phyloP scores from a whole-genome alignment of 2,797 vertebrate species.

The Erpetoichthys calabaricus region DNA sequence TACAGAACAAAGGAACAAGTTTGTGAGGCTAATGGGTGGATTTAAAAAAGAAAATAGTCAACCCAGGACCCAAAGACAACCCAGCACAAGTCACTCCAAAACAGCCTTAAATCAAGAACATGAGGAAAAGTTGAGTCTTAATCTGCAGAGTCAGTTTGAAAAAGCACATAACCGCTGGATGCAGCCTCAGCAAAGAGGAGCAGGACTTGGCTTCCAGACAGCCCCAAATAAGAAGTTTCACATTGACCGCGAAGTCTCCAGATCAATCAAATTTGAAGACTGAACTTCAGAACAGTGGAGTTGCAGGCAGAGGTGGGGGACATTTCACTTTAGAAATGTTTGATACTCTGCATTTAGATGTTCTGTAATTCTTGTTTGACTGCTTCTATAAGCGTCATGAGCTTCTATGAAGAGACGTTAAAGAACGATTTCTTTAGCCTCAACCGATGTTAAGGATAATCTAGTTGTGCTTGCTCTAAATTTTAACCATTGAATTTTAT shows the following conservation, averaged over 20 bases:
- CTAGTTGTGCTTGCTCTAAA: too few relatives aligned
- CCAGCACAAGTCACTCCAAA: conserved; percentile 25
- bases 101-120: conserved; percentile 63
- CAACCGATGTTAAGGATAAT: too few relatives aligned
- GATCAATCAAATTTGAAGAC: conserved; percentile 65
- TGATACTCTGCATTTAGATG: too few relatives aligned
- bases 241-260: conserved; percentile 53
- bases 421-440: too few relatives aligned
- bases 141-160: conserved; percentile 68
- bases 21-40: conserved; percentile 81
- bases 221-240: conserved; percentile 43
- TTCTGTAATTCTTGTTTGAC: too few relatives aligned
- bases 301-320: background rate
- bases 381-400: too few relatives aligned
- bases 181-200: conserved; percentile 46
- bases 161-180: conserved; percentile 57
- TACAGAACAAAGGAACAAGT: conserved; percentile 62
- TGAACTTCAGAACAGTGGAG: conserved; percentile 17
- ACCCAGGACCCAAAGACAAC: background rate
- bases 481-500: too few relatives aligned
- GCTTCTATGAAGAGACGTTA: too few relatives aligned
- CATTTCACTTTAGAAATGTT: background rate
- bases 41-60: conserved; percentile 56
- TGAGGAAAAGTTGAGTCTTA: conserved; percentile 54
- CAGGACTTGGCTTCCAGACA: conserved; percentile 64